phyloP scores from a whole-genome alignment of 2,888 invertebrate species.

The Cantharis lateralis region DNA sequence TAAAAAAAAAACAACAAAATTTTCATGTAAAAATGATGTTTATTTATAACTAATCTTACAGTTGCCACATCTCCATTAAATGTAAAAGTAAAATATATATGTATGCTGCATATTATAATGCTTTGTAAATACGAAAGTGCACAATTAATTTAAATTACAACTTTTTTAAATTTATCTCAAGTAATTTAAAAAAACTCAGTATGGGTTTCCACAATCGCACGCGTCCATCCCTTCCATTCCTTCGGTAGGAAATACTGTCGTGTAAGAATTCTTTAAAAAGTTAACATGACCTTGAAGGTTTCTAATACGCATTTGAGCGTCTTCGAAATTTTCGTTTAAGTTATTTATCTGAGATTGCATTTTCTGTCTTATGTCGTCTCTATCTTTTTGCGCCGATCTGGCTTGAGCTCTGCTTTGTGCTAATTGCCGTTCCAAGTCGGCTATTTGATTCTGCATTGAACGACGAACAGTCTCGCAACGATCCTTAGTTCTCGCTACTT shows the following conservation, averaged over 20 bases:
- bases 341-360: conserved; percentile 71
- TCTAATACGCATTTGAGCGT: conserved; percentile 67
- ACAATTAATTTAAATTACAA: neutral
- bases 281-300: conserved; percentile 68
- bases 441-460: conserved; percentile 68
- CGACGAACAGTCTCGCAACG: conserved; percentile 65
- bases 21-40: neutral
- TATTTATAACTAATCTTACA: neutral
- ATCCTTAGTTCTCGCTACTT: conserved; percentile 44
- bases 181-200: conserved; percentile 1
- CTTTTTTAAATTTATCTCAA: neutral
- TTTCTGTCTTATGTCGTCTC: conserved; percentile 71
- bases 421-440: conserved; percentile 69
- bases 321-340: conserved; percentile 69
- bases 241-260: conserved; percentile 42
- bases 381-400: conserved; percentile 67
- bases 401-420: conserved; percentile 68
- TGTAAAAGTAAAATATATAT: neutral
- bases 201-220: conserved; percentile 44
- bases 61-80: neutral
- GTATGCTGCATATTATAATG: neutral
- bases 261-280: conserved; percentile 60
- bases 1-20: too few species aligned
- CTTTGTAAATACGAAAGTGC: neutral
- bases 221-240: conserved; percentile 37